Conservation (phyloP, 2,888 invertebrate genomes). For the Meta bourneti region DNA sequence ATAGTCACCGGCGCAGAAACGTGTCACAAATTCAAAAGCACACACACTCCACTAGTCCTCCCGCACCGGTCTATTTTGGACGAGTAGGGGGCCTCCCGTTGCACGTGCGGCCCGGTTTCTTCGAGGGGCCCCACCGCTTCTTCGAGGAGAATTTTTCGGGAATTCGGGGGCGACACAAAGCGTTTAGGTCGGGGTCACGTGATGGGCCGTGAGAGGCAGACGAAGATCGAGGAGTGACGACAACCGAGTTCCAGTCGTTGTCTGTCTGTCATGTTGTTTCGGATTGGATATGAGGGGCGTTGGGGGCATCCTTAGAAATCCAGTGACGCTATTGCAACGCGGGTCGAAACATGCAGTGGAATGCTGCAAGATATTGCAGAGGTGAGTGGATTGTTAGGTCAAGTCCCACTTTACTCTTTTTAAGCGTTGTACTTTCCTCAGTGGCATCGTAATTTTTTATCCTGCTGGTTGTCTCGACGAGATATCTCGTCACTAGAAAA, state of each 20-base stretch:
- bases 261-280: no score
- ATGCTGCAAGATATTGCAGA: background rate
- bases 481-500: no score
- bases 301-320: no score
- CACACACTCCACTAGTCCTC: conserved; percentile 47
- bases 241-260: conserved; percentile 14
- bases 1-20: conserved; percentile 73
- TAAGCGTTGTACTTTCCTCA: no score
- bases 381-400: background rate
- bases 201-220: conserved; percentile 55
- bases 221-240: conserved; percentile 64
- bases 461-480: no score
- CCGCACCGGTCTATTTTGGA: conserved; percentile 68
- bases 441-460: no score
- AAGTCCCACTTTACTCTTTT: no score
- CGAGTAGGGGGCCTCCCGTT: conserved; percentile 14
- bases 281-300: no score
- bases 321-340: background rate
- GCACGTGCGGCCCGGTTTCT: conserved; percentile 19
- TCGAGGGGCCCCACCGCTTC: background rate
- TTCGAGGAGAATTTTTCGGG: conserved; percentile 40
- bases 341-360: background rate
- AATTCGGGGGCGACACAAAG: conserved; percentile 73
- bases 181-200: conserved; percentile 71
- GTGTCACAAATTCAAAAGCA: conserved; percentile 73